These are phyloP conservation scores for Corythornis cristatus DNA, from an alignment of 2,113 vertebrate species.

Conservation along the genomic window DNA sequence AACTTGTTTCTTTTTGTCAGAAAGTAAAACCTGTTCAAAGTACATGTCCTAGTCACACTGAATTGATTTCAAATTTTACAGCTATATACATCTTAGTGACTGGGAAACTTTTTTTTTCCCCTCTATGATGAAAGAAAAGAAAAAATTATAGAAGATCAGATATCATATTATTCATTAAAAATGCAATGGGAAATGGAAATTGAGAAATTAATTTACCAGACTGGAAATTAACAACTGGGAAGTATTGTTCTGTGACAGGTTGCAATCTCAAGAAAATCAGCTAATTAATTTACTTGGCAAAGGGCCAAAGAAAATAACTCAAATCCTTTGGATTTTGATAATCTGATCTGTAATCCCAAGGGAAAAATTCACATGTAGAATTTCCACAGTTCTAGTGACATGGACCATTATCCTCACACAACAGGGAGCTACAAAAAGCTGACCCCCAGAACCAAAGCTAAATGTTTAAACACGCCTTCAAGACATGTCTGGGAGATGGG, in stretches of 20 bases:
- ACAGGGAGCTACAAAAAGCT: not conserved
- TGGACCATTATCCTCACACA: constrained; percentile 1
- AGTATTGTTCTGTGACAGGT: not conserved
- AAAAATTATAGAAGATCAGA: not conserved
- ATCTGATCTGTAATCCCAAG: constrained; percentile 28
- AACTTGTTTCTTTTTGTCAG: not conserved
- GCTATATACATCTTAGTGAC: not conserved
- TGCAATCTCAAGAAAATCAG: constrained; percentile 6
- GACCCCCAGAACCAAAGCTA: not conserved
- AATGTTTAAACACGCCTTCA: constrained; percentile 19
- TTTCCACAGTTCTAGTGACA: not conserved
- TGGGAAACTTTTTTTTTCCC: not conserved
- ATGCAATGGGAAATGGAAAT: not conserved
- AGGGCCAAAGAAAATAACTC: constrained; percentile 17
- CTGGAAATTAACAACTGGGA: not conserved
- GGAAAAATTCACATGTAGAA: not conserved
- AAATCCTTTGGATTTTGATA: constrained; percentile 35
- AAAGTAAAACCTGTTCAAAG: not conserved
- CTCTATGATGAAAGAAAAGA: no score
- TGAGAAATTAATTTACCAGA: not conserved
- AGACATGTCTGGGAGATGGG: not conserved
- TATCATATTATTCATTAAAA: not conserved
- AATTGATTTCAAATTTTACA: not conserved
- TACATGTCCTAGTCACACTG: not conserved
- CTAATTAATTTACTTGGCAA: not conserved